Evolutionary conservation across 2,113 vertebrate genomes (phyloP).

Genomic region (Syngnathoides biaculeatus): DNA sequence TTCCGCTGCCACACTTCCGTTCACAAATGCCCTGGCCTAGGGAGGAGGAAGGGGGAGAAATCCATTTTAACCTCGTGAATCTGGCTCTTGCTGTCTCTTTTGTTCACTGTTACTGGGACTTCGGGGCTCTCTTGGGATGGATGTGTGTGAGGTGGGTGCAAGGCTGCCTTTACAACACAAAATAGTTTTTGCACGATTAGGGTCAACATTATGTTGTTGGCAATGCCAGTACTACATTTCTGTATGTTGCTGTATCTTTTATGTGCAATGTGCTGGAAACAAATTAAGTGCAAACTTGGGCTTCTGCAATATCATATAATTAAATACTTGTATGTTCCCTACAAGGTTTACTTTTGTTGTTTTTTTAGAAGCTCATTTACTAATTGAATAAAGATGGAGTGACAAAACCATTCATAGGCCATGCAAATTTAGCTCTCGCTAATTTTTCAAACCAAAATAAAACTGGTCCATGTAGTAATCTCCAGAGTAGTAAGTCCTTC

Average conservation of each 20-base stretch:
- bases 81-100: constrained; percentile 57
- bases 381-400: constrained; percentile 39
- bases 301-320: neutral
- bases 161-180: constrained; percentile 1
- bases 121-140: constrained; percentile 29
- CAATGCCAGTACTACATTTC: neutral
- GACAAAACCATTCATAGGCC: constrained; percentile 8
- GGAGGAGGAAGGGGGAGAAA: constrained; percentile 60
- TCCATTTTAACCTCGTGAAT: constrained; percentile 71
- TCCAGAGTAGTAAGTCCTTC: constrained; percentile 18
- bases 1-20: constrained; percentile 74
- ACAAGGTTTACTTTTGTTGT: constrained; percentile 34
- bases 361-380: constrained; percentile 54
- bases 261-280: too few relatives aligned
- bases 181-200: neutral
- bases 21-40: constrained; percentile 57
- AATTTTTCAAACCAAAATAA: neutral
- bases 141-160: constrained; percentile 4
- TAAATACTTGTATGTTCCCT: neutral
- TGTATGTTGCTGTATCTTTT: neutral
- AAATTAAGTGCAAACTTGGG: neutral
- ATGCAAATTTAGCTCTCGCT: constrained; percentile 24
- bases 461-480: constrained; percentile 4
- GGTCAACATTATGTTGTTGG: neutral
- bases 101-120: constrained; percentile 59